Evolutionary conservation across 2,888 invertebrate species (phyloP).

Genomic region (Eutolmus rufibarbis): DNA sequence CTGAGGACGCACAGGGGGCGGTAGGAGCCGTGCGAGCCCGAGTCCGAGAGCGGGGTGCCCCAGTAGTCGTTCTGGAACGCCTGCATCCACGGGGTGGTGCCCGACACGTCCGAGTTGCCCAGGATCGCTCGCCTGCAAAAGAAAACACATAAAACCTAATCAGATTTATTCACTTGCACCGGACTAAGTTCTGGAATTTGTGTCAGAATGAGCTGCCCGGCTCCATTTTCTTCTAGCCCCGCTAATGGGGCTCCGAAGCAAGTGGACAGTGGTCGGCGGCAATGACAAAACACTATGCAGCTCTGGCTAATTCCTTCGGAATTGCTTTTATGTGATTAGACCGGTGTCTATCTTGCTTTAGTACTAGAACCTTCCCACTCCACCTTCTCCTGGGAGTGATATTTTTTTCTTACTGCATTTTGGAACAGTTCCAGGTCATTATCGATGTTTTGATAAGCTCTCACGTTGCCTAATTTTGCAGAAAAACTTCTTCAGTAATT

Average conservation of each 20-base stretch:
- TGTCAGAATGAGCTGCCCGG: not conserved
- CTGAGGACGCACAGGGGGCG: constrained; percentile 90
- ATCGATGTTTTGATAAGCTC: not conserved
- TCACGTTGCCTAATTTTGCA: not conserved
- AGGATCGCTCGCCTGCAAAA: constrained; percentile 89
- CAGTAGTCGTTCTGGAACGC: constrained; percentile 95
- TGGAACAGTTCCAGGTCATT: not conserved
- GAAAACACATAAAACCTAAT: constrained; percentile 38
- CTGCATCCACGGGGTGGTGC: constrained; percentile 81
- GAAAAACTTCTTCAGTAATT: not conserved
- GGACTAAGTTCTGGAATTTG: not conserved
- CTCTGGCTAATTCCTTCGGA: not conserved
- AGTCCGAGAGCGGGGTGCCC: constrained; percentile 93
- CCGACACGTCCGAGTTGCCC: constrained; percentile 90
- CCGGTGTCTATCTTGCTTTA: not conserved
- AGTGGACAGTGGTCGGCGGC: not conserved
- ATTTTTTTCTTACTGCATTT: not conserved
- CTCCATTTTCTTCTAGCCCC: not conserved
- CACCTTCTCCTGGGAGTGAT: not conserved
- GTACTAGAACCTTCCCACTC: not conserved
- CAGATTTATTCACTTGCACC: not conserved
- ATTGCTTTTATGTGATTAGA: not conserved
- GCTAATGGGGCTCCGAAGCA: not conserved
- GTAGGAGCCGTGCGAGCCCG: constrained; percentile 96
- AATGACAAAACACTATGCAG: not conserved